Evolutionary conservation across 2,113 vertebrate genomes (phyloP).

Genomic region (Zosterops pallidus): DNA sequence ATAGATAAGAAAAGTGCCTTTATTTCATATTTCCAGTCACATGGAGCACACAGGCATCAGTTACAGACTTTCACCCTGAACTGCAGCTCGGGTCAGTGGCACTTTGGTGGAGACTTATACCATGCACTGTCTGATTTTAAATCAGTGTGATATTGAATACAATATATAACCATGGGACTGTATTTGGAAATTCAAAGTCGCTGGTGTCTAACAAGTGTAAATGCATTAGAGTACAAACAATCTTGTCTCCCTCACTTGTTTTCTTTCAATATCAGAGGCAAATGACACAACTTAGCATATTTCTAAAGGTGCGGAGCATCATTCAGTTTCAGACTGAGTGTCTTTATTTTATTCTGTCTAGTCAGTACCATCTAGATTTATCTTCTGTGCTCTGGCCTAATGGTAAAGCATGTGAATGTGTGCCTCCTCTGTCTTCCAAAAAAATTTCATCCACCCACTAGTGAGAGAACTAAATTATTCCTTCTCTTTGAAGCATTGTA

Average conservation of each 20-base stretch:
- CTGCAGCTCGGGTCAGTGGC: background rate
- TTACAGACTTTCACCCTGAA: constrained; percentile 33
- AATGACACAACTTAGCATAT: background rate
- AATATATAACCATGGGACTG: background rate
- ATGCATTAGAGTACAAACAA: background rate
- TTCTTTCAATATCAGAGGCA: background rate
- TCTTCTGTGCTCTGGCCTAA: background rate
- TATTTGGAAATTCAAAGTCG: constrained; percentile 4
- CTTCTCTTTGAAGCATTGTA: background rate
- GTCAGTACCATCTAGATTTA: background rate
- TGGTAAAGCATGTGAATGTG: background rate
- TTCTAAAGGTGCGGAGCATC: background rate
- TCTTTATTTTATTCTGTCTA: constrained; percentile 7
- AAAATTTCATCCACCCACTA: background rate
- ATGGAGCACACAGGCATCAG: background rate
- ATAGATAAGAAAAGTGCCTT: background rate
- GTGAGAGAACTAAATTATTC: background rate
- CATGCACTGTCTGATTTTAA: background rate
- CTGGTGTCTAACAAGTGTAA: background rate
- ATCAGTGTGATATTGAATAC: background rate
- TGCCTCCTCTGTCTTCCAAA: background rate
- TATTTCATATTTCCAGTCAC: background rate
- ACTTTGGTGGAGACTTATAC: background rate
- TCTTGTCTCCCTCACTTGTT: background rate
- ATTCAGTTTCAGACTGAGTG: background rate